These are phyloP conservation scores for Chiloscyllium plagiosum DNA, from an alignment of 2,113 vertebrate genomes.

Conservation along the genomic window DNA sequence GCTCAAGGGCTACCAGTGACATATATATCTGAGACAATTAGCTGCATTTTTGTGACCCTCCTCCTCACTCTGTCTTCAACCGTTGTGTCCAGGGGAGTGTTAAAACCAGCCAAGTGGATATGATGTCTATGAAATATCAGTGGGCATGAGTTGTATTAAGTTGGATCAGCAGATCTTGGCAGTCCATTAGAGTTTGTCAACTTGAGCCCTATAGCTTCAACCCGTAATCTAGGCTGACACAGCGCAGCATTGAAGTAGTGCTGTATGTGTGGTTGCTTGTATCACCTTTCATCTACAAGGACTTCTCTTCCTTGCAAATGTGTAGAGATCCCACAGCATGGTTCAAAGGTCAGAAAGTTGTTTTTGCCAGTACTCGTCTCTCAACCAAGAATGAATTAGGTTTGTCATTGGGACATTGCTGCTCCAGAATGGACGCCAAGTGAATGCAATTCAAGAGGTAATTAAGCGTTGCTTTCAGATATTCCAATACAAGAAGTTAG, in stretches of 20 bases:
- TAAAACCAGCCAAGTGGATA: neutral
- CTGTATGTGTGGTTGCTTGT: neutral
- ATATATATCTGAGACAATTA: neutral
- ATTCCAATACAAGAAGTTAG: neutral
- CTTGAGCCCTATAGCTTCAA: neutral
- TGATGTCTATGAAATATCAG: neutral
- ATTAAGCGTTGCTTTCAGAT: neutral
- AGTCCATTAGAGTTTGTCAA: neutral
- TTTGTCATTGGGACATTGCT: neutral
- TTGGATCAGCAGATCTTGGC: neutral
- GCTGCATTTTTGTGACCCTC: neutral
- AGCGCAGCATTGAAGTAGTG: neutral
- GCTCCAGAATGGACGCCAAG: neutral
- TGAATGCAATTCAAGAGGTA: neutral
- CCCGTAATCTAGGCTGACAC: neutral
- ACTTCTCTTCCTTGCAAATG: neutral
- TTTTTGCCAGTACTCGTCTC: neutral
- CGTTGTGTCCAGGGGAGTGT: neutral
- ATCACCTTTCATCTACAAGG: neutral
- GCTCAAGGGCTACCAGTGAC: neutral
- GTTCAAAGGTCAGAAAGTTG: neutral
- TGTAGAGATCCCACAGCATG: neutral
- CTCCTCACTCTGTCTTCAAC: neutral
- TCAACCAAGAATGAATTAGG: neutral
- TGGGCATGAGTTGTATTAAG: neutral